Percentiles rank a stretch among this genome's conserved stretches.
phyloP scores from a whole-genome alignment of 37 sponge, comb jelly and placozoan genomes.

The Chondrilla cf. caribensis region DNA sequence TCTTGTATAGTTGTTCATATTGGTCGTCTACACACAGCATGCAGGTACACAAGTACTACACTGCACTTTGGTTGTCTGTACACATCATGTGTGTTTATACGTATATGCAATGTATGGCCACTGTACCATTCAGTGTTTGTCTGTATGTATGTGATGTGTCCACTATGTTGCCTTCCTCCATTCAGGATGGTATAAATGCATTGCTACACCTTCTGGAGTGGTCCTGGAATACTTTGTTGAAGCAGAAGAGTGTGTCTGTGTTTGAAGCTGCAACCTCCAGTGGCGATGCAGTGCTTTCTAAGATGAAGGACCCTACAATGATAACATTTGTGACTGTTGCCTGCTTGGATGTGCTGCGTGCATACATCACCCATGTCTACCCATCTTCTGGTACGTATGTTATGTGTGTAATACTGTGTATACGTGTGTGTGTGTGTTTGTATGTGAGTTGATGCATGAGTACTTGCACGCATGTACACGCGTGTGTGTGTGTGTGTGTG shows the following conservation, averaged over 20 bases:
- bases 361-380: slow-evolving; percentile 65
- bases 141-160: no score
- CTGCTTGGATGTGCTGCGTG: slow-evolving; percentile 50
- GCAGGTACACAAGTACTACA: no score
- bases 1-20: no score
- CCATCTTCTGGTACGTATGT: slow-evolving; percentile 22
- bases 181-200: slow-evolving; percentile 64
- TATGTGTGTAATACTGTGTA: background rate
- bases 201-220: slow-evolving; percentile 69
- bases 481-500: background rate
- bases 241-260: background rate
- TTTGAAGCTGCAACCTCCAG: background rate
- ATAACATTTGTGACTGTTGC: slow-evolving; percentile 51
- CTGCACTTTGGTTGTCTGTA: no score
- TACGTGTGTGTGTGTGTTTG: background rate
- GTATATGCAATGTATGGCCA: no score
- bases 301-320: slow-evolving; percentile 7
- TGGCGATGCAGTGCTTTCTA: background rate
- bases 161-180: no score
- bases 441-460: background rate
- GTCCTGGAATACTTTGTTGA: slow-evolving; percentile 50
- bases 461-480: background rate
- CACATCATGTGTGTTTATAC: no score
- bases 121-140: no score
- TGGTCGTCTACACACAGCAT: no score